Evolutionary conservation across 2,888 invertebrate genomes (phyloP), one percentile per base, ranked within the genome.

Genomic region (Galerucella pusilla): DNA sequence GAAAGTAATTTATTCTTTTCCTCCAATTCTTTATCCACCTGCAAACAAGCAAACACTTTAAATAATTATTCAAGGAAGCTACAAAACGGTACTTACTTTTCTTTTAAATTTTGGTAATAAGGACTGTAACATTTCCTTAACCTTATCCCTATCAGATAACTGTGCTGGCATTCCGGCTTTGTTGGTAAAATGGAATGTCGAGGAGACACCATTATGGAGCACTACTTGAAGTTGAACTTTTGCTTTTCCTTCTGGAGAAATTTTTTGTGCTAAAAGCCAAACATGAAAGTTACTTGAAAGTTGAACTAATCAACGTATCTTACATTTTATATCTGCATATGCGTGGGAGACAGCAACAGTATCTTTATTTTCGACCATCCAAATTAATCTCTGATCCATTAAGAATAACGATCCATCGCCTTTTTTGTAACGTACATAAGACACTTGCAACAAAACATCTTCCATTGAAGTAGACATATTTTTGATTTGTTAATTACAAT

Each of bases 161-260:
- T 98, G 97, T 7, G 93, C 93, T 46, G 93, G 93, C 42, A 93
- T 89, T 0, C 98, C 97, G 67, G 91, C 92, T 5, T 96, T 93
- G 87, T 97, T 96, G 66, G 95, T 95, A 88, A 99, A 99, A 86
- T 99, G 99, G 90, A 99, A 99, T 14, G 98, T 99, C 3, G 97
- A 97, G 66, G 97, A 96, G 67, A 94, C 93, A 28, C 96, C 97
- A 89, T 96, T 97, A 82, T 98, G 96, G 78, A 99, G 89, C 25
- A 98, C 97, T 25, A 99, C 93, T 90, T 99, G 99, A 16, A 99
- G 90, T 87, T 99, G 99, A 72, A 99, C 96, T 89, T 99, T 99
- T 42, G 97, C 94, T 88, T 99, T 99, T 42, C 97, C 97, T 83
- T 94, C 97, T 0, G 99, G 98, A 42, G 96, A 96, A 82, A 99